phyloP scores from a whole-genome alignment of 2,888 invertebrate species.

The Agrochola lota region DNA sequence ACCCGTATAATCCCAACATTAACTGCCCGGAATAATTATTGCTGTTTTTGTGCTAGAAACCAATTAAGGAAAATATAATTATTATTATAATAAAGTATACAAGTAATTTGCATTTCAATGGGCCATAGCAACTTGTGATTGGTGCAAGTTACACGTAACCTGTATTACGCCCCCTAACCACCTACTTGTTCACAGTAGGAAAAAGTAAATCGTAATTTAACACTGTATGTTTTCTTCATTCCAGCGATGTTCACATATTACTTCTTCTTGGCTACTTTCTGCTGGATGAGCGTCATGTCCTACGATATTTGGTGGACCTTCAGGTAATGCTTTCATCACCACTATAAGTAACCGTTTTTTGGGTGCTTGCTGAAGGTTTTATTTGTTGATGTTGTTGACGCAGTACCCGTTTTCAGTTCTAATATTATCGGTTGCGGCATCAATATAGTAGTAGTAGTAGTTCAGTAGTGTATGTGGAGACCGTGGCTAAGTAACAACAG shows the following conservation, averaged over 20 bases:
- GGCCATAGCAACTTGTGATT: neutral
- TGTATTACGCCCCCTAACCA: too few relatives aligned
- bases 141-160: neutral
- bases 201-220: neutral
- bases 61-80: neutral
- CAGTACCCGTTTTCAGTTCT: neutral
- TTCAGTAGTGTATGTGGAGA: too few relatives aligned
- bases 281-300: conserved; percentile 88
- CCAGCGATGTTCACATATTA: conserved; percentile 79
- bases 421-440: neutral
- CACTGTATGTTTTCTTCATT: conserved; percentile 57
- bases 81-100: neutral
- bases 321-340: conserved; percentile 71
- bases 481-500: too few relatives aligned
- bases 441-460: neutral
- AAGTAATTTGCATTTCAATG: neutral
- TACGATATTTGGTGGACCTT: conserved; percentile 88
- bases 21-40: neutral
- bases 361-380: neutral
- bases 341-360: neutral
- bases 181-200: neutral
- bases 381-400: neutral
- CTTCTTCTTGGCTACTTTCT: conserved; percentile 82
- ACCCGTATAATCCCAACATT: neutral
- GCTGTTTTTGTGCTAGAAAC: neutral